phyloP scores from a whole-genome alignment of 2,797 vertebrate genomes.

The Pangasius djambal region DNA sequence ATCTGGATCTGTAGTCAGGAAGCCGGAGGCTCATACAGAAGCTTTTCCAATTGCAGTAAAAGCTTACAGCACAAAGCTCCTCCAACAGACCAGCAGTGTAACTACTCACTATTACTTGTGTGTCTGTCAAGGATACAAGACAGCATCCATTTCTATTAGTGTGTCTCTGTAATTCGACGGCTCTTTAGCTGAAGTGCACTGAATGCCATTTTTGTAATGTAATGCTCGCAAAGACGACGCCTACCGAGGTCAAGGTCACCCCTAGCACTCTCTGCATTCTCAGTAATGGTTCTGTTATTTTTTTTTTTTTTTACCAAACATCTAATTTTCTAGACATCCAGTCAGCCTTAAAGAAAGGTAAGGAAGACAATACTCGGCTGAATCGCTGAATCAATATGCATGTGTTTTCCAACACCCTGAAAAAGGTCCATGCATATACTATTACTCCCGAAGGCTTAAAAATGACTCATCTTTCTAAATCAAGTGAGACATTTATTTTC shows the following conservation, averaged over 20 bases:
- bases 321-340: conserved; percentile 2
- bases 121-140: not conserved
- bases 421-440: conserved; percentile 20
- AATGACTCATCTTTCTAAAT: not conserved
- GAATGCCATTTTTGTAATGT: not conserved
- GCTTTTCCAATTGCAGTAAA: not conserved
- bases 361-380: not conserved
- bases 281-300: not conserved
- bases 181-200: not conserved
- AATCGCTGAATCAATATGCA: conserved; percentile 14
- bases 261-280: not conserved
- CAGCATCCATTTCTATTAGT: not conserved
- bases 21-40: not conserved
- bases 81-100: not conserved
- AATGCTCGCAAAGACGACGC: not conserved
- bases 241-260: not conserved
- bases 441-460: conserved; percentile 15
- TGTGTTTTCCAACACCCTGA: conserved; percentile 9
- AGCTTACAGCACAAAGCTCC: not conserved
- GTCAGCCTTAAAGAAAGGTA: not conserved
- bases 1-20: not conserved
- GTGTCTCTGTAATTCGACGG: not conserved
- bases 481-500: not conserved
- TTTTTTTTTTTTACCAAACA: not conserved
- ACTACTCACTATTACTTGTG: not conserved